Percentiles rank a stretch among this genome's conserved stretches.
phyloP scores from a whole-genome alignment of 2,888 invertebrate genomes.

The Scotopteryx bipunctaria region DNA sequence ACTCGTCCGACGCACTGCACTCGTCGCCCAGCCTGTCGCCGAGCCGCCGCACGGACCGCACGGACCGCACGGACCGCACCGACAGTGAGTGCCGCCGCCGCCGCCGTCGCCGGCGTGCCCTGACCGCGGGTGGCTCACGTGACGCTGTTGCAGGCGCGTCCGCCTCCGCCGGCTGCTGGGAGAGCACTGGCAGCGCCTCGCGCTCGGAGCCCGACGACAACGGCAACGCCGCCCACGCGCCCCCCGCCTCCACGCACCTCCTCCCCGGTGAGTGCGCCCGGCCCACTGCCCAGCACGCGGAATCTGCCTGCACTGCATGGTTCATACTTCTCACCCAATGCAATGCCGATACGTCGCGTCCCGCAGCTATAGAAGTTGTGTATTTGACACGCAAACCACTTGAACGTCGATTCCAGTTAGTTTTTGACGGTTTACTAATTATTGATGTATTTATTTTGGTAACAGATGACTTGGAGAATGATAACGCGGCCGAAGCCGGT shows the following conservation, averaged over 20 bases:
- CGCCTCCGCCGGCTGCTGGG: constrained; percentile 45
- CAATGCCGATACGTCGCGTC: too few species aligned
- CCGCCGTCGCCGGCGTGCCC: neutral
- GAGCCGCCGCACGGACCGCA: constrained; percentile 45
- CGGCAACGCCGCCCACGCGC: constrained; percentile 50
- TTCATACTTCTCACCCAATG: neutral
- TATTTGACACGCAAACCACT: too few species aligned
- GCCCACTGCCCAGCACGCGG: too few species aligned
- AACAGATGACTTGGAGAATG: constrained; percentile 56
- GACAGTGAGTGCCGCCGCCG: constrained; percentile 40
- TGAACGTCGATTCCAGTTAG: too few species aligned
- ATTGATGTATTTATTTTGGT: neutral
- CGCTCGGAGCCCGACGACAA: constrained; percentile 58
- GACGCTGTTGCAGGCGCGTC: constrained; percentile 34
- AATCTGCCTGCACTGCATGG: neutral
- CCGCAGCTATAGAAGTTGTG: too few species aligned
- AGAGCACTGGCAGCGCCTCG: constrained; percentile 47
- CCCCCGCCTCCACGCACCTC: constrained; percentile 21
- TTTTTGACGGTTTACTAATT: too few species aligned
- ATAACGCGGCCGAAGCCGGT: constrained; percentile 49
- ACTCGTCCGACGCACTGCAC: constrained; percentile 64
- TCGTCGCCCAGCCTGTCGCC: constrained; percentile 50
- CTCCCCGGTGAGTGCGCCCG: constrained; percentile 21
- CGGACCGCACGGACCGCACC: constrained; percentile 46
- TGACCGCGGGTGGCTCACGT: neutral